Conservation (phyloP, 2,888 invertebrate species). For the Hirtodrosophila trivittata region DNA sequence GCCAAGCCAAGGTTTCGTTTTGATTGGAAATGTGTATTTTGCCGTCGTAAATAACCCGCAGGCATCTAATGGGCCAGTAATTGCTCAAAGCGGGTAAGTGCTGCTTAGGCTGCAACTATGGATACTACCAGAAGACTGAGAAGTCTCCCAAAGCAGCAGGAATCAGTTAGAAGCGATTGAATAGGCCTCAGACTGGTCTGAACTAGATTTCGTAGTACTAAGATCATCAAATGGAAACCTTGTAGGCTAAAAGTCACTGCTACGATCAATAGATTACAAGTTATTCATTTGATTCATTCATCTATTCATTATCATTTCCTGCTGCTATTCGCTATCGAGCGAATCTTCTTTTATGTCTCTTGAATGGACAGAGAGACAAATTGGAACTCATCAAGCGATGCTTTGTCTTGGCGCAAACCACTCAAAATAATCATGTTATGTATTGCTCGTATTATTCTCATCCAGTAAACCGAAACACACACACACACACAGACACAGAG, state of each 20-base stretch:
- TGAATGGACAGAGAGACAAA: too few species aligned
- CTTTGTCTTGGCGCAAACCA: conserved; percentile 11
- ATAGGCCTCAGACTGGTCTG: too few species aligned
- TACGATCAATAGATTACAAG: background rate
- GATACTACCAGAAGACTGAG: too few species aligned
- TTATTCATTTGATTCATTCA: conserved; percentile 6
- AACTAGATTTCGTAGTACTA: too few species aligned
- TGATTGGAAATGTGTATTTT: conserved; percentile 21
- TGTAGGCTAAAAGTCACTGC: too few species aligned
- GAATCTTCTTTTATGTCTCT: too few species aligned
- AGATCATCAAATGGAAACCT: too few species aligned
- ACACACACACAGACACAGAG: background rate
- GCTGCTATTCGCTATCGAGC: background rate
- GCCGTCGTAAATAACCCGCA: conserved; percentile 13
- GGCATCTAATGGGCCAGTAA: conserved; percentile 37
- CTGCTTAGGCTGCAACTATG: too few species aligned
- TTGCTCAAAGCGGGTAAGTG: background rate
- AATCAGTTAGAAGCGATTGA: too few species aligned
- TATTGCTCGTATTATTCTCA: conserved; percentile 1
- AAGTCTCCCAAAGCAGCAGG: too few species aligned
- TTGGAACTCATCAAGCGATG: conserved; percentile 16
- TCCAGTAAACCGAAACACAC: conserved; percentile 24
- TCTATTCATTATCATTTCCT: background rate
- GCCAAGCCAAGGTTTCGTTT: conserved; percentile 22
- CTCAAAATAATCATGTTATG: background rate